phyloP scores from a whole-genome alignment of 2,113 vertebrate species.

The Ptilorrhoa leucosticta region DNA sequence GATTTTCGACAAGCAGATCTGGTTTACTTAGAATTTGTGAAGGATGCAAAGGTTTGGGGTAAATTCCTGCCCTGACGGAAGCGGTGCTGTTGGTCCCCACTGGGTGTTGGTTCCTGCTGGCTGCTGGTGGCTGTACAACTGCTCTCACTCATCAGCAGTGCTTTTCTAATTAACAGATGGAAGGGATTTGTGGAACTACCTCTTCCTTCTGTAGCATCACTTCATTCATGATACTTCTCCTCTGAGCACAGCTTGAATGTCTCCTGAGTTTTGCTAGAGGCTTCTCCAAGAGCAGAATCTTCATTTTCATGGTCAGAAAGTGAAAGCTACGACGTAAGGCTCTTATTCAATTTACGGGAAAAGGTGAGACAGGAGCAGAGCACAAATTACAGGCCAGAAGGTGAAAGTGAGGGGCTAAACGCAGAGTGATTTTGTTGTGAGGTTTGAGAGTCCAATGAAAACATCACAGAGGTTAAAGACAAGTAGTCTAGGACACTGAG shows the following conservation, averaged over 20 bases:
- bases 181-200: not conserved
- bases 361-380: not conserved
- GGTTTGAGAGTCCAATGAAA: not conserved
- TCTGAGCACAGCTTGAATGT: not conserved
- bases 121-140: not conserved
- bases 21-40: not conserved
- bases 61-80: not conserved
- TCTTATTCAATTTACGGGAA: not conserved
- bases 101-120: not conserved
- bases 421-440: not conserved
- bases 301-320: not conserved
- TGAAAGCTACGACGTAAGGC: not conserved
- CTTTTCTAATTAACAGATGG: not conserved
- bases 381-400: not conserved
- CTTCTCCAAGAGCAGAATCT: not conserved
- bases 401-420: not conserved
- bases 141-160: not conserved
- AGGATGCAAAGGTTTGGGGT: not conserved
- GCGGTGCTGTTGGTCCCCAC: not conserved
- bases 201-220: not conserved
- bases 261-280: not conserved
- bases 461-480: not conserved
- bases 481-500: not conserved
- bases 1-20: not conserved
- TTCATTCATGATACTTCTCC: not conserved